Evolutionary conservation across 2,113 vertebrate genomes (phyloP).

Genomic region (Actinemys pallida): DNA sequence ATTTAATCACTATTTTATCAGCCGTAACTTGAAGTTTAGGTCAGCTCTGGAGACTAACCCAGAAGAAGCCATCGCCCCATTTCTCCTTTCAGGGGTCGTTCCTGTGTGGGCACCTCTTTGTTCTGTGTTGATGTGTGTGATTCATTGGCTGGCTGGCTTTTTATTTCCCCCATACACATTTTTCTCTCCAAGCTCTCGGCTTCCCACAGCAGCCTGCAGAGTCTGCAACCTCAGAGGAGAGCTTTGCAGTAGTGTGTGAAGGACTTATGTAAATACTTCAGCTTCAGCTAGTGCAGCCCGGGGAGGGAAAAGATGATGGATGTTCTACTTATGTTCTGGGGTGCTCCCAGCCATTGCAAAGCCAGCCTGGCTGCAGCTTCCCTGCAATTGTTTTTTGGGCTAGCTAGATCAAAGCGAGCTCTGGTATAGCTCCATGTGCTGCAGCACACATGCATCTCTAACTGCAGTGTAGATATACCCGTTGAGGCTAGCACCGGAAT

Average conservation of each 20-base stretch:
- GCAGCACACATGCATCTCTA: not conserved
- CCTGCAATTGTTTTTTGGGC: not conserved
- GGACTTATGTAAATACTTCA: fast-evolving
- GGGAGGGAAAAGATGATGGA: not conserved
- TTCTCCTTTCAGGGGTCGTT: not conserved
- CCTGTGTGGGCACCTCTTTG: not conserved
- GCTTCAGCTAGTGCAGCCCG: not conserved
- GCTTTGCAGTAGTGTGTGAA: not conserved
- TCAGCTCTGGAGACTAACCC: not conserved
- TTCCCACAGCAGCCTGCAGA: not conserved
- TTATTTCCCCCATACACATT: not conserved
- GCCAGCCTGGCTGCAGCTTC: not conserved
- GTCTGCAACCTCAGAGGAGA: not conserved
- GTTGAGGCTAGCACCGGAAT: not conserved
- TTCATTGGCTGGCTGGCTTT: not conserved
- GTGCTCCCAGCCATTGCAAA: not conserved
- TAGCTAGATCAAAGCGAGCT: not conserved
- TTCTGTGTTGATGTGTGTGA: not conserved
- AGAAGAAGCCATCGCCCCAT: not conserved
- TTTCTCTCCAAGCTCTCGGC: not conserved
- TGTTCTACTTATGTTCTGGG: not conserved
- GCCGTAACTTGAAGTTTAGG: too few relatives aligned
- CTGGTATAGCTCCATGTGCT: not conserved
- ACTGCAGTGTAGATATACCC: not conserved
- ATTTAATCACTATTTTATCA: too few relatives aligned